phyloP scores from a whole-genome alignment of 2,797 vertebrate genomes.

The Zalophus californianus region DNA sequence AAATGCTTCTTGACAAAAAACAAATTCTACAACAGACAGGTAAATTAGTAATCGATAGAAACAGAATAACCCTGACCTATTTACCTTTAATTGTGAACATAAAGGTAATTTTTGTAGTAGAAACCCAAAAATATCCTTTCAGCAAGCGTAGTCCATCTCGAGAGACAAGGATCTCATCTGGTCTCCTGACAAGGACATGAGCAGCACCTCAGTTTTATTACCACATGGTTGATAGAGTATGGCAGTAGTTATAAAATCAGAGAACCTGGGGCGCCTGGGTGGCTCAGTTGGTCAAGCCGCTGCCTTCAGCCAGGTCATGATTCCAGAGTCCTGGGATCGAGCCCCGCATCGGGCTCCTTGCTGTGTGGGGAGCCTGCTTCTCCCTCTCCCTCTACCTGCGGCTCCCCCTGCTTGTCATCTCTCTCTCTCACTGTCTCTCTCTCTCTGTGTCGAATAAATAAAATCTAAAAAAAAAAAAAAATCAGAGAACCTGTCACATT shows the following conservation, averaged over 20 bases:
- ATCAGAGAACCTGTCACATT: neutral
- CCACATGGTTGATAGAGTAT: neutral
- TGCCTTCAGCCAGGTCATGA: no score
- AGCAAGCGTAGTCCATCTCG: neutral
- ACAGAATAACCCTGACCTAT: neutral
- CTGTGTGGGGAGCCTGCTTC: no score
- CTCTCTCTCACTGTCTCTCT: no score
- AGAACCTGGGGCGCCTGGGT: no score
- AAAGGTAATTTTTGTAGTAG: neutral
- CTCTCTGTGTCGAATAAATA: no score
- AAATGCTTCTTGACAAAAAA: conserved; percentile 8
- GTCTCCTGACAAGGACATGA: neutral
- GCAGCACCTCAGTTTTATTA: neutral
- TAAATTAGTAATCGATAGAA: neutral
- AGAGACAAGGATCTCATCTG: neutral
- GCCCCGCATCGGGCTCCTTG: no score
- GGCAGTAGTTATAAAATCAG: neutral
- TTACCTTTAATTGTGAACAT: neutral
- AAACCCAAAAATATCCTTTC: neutral
- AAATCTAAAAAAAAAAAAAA: neutral
- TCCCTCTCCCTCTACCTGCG: no score
- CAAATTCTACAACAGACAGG: neutral
- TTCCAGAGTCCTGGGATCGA: no score
- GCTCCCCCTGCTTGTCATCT: no score
- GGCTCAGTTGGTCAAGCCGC: no score